These are phyloP conservation scores for Daboia siamensis DNA, from an alignment of 2,113 vertebrate species.

Conservation along the genomic window DNA sequence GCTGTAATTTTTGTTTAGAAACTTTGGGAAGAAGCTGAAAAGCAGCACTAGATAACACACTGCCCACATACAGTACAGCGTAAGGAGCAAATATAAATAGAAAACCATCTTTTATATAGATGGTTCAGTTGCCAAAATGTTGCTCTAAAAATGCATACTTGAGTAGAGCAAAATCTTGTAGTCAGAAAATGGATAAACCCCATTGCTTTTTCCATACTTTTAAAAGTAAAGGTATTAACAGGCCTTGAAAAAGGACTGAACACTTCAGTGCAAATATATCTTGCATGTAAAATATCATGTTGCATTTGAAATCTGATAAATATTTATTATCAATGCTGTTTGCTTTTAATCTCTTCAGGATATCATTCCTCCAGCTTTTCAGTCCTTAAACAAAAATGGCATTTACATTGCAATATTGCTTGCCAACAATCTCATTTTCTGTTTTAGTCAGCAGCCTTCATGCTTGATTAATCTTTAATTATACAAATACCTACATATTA, in stretches of 20 bases:
- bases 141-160: slow-evolving; percentile 23
- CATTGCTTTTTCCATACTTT: slow-evolving; percentile 54
- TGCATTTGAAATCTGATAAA: slow-evolving; percentile 78
- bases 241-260: slow-evolving; percentile 65
- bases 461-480: slow-evolving; percentile 89
- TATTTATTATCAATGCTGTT: slow-evolving; percentile 82
- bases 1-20: background rate
- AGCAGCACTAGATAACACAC: background rate
- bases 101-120: background rate
- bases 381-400: slow-evolving; percentile 81
- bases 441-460: slow-evolving; percentile 99
- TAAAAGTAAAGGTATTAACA: slow-evolving; percentile 64
- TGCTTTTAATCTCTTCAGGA: slow-evolving; percentile 80
- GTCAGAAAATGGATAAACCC: slow-evolving; percentile 18
- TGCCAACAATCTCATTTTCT: slow-evolving; percentile 99
- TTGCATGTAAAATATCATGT: slow-evolving; percentile 71
- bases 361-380: slow-evolving; percentile 75
- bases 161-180: slow-evolving; percentile 37
- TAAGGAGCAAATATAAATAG: background rate
- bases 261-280: slow-evolving; percentile 66
- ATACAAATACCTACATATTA: slow-evolving; percentile 84
- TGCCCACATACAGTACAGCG: background rate
- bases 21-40: background rate
- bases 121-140: slow-evolving; percentile 17
- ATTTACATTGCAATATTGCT: slow-evolving; percentile 92